These are phyloP conservation scores for Hydra vulgaris DNA, from an alignment of 30 jellyfish, hydroid and myxozoan genomes.

Conservation along the genomic window DNA sequence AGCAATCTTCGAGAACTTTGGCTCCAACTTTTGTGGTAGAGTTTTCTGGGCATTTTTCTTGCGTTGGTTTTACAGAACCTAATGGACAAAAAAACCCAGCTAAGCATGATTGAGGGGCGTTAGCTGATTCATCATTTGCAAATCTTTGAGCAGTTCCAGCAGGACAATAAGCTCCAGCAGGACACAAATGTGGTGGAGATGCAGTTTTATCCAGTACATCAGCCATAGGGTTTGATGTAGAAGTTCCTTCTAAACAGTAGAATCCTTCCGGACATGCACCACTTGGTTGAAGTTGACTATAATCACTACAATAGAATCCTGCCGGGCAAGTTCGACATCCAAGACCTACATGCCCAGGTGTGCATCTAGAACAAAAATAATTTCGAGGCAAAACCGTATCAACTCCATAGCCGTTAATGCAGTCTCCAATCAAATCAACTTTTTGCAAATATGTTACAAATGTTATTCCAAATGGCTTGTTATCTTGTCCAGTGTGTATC, in stretches of 20 bases:
- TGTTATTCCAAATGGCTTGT: slow-evolving; percentile 81
- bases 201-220: slow-evolving; percentile 94
- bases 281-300: slow-evolving; percentile 98
- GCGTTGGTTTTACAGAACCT: slow-evolving; percentile 99
- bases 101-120: slow-evolving; percentile 94
- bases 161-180: slow-evolving; percentile 99
- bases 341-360: slow-evolving; percentile 98
- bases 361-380: slow-evolving; percentile 91
- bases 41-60: slow-evolving; percentile 86
- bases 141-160: slow-evolving; percentile 95
- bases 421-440: slow-evolving; percentile 93
- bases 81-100: slow-evolving; percentile 92
- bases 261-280: slow-evolving; percentile 99
- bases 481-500: slow-evolving; percentile 83
- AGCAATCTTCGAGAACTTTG: slow-evolving; percentile 65
- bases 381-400: slow-evolving; percentile 88
- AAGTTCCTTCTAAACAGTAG: slow-evolving; percentile 90
- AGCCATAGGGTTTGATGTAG: slow-evolving; percentile 96
- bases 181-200: slow-evolving; percentile 96
- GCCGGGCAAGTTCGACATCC: slow-evolving; percentile 99
- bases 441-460: slow-evolving; percentile 92
- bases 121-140: slow-evolving; percentile 84
- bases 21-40: slow-evolving; percentile 84
- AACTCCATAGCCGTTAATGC: slow-evolving; percentile 97
- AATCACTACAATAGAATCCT: slow-evolving; percentile 95